These are phyloP conservation scores for Onychomys arenicola DNA, from an alignment of 2,797 vertebrate species.

Conservation along the genomic window DNA sequence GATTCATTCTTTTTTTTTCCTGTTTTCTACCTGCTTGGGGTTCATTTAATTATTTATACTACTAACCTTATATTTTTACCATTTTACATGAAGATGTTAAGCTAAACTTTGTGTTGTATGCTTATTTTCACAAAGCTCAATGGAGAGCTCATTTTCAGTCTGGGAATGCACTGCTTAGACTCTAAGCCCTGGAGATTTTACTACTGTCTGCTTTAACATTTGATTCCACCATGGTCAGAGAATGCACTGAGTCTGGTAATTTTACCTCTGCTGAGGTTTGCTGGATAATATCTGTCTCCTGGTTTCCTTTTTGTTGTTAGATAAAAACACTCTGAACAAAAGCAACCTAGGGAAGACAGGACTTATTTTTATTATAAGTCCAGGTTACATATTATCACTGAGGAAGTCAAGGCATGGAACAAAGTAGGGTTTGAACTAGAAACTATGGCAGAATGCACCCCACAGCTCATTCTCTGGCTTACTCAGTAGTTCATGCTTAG, in stretches of 20 bases:
- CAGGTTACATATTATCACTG: neutral
- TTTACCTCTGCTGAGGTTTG: neutral
- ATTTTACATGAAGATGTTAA: neutral
- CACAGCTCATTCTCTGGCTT: neutral
- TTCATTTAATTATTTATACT: neutral
- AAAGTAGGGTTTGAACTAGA: neutral
- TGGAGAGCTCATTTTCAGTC: neutral
- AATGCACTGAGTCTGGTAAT: neutral
- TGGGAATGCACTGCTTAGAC: neutral
- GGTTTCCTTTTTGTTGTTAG: neutral
- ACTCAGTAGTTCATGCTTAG: neutral
- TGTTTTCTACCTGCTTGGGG: neutral
- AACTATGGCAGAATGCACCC: neutral
- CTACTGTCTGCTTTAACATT: neutral
- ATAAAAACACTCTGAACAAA: neutral
- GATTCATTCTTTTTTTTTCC: neutral
- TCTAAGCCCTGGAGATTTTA: neutral
- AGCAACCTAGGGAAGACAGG: neutral
- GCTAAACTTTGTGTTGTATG: neutral
- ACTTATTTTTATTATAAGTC: neutral
- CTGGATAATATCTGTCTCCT: neutral
- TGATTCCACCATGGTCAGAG: neutral
- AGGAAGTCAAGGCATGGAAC: neutral
- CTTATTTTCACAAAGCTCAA: slow-evolving; percentile 24
- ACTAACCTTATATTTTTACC: neutral